phyloP scores from a whole-genome alignment of 2,888 invertebrate genomes.

The Pollenia angustigena region DNA sequence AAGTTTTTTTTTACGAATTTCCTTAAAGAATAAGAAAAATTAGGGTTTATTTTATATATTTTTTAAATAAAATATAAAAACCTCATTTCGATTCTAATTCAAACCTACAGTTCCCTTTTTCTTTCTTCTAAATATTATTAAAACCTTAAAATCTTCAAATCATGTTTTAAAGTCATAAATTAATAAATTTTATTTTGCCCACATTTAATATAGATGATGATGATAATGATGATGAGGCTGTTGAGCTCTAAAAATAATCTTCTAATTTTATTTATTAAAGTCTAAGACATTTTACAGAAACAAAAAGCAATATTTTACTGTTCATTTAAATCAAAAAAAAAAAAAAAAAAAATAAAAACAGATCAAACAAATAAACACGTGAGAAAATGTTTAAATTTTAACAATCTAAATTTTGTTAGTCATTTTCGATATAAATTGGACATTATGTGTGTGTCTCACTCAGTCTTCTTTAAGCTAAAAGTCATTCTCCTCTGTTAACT shows the following conservation, averaged over 20 bases:
- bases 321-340: constrained; percentile 35
- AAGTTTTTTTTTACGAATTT: too few relatives aligned
- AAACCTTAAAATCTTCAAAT: constrained; percentile 65
- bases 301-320: constrained; percentile 27
- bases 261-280: constrained; percentile 15
- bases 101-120: background rate
- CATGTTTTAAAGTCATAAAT: constrained; percentile 53
- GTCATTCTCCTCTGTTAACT: constrained; percentile 49
- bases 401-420: constrained; percentile 62
- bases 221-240: constrained; percentile 15
- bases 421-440: constrained; percentile 55
- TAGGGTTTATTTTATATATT: too few relatives aligned
- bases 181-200: constrained; percentile 21
- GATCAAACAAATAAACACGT: constrained; percentile 71
- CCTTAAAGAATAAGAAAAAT: too few relatives aligned
- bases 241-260: constrained; percentile 28
- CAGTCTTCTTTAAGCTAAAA: constrained; percentile 38
- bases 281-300: constrained; percentile 27
- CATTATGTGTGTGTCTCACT: background rate
- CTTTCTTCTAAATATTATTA: background rate
- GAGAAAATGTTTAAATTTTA: constrained; percentile 74
- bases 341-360: background rate
- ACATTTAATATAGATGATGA: constrained; percentile 6
- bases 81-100: constrained; percentile 78
- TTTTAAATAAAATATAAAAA: constrained; percentile 29